A percentile compares a stretch with the other conserved stretches of the same genome.
phyloP scores from a whole-genome alignment of 2,888 invertebrate species.

The Liodrosophila aerea region DNA sequence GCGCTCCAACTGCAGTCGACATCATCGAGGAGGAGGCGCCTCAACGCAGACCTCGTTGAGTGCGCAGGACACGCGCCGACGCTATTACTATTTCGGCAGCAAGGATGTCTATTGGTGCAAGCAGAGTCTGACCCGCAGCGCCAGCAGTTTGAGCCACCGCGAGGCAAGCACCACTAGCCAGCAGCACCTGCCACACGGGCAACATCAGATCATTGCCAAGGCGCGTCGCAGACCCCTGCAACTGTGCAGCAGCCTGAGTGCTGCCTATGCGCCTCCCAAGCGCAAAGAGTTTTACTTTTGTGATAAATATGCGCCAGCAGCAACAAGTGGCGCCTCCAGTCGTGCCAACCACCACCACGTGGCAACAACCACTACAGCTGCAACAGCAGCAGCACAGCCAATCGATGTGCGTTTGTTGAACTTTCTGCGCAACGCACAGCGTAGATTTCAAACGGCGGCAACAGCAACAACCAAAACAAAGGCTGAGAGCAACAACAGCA shows the following conservation, averaged over 20 bases:
- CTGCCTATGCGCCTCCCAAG: constrained; percentile 61
- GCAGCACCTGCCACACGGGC: constrained; percentile 33
- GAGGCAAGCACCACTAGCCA: constrained; percentile 40
- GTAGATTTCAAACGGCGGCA: constrained; percentile 63
- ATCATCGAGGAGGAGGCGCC: constrained; percentile 17
- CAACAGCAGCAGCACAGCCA: constrained; percentile 23
- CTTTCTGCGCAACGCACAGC: constrained; percentile 73
- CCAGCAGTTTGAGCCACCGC: constrained; percentile 63
- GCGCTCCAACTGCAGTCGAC: constrained; percentile 35
- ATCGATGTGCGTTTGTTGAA: constrained; percentile 71
- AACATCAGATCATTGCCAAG: constrained; percentile 56
- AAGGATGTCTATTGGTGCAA: constrained; percentile 79
- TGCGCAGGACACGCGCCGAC: constrained; percentile 52
- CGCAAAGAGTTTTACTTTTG: constrained; percentile 67
- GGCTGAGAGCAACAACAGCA: constrained; percentile 25
- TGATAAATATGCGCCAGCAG: constrained; percentile 60
- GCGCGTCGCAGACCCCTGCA: constrained; percentile 60
- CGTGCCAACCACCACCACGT: not conserved
- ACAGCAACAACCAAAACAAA: constrained; percentile 36
- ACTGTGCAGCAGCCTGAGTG: constrained; percentile 66
- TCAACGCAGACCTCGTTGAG: not conserved
- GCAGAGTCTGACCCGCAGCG: constrained; percentile 70
- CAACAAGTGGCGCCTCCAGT: constrained; percentile 10
- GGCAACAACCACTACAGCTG: not conserved
- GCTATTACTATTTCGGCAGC: constrained; percentile 78